These are phyloP conservation scores for Glossophaga mutica DNA, from an alignment of 2,797 vertebrate species.

Conservation along the genomic window DNA sequence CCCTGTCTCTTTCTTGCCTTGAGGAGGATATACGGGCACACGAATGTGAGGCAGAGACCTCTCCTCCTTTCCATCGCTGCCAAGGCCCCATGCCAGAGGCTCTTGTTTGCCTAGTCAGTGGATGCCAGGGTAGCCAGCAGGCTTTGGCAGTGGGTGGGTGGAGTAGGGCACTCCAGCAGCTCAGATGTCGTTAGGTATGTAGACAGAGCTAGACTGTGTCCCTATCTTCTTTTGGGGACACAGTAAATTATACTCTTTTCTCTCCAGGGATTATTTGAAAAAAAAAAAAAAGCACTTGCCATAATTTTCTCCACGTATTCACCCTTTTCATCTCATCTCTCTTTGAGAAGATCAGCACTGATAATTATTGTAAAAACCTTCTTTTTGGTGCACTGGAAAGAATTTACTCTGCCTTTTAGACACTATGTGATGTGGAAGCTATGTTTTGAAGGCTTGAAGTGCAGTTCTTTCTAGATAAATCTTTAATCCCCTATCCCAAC, in stretches of 20 bases:
- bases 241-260: not conserved
- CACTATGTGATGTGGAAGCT: not conserved
- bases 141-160: not conserved
- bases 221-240: not conserved
- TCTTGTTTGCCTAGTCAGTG: not conserved
- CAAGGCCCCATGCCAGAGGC: not conserved
- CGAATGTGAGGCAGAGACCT: not conserved
- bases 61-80: not conserved
- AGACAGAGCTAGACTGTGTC: not conserved
- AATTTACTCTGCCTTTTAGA: not conserved
- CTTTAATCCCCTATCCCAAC: not conserved
- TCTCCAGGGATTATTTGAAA: not conserved
- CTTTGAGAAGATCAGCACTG: slow-evolving; percentile 22
- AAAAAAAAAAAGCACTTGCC: not conserved
- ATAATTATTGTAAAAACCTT: not conserved
- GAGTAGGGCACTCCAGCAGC: not conserved
- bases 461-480: not conserved
- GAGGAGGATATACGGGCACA: not conserved
- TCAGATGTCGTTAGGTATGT: slow-evolving; percentile 10
- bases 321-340: not conserved
- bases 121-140: not conserved
- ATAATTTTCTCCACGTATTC: not conserved
- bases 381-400: not conserved
- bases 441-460: not conserved
- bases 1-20: not conserved